Conservation (phyloP, 2,113 vertebrate genomes). For the Pandion haliaetus region DNA sequence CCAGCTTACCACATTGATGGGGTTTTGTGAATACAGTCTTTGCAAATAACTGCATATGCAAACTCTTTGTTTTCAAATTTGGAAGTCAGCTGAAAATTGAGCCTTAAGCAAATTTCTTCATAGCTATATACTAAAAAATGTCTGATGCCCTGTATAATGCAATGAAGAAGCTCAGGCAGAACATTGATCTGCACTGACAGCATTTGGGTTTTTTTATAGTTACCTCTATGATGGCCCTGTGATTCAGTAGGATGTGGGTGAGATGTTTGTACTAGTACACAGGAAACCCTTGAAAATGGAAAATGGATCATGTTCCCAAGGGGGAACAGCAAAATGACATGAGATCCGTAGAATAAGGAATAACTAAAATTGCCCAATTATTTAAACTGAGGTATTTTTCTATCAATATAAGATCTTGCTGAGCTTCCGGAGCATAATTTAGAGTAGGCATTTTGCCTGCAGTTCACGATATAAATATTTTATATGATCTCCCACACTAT, state of each 20-base stretch:
- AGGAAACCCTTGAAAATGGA: not conserved
- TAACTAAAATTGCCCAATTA: slow-evolving; percentile 56
- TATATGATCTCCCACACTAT: slow-evolving; percentile 12
- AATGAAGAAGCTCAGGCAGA: not conserved
- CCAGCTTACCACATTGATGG: not conserved
- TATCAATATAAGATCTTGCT: slow-evolving; percentile 46
- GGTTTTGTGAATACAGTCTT: not conserved
- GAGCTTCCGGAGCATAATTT: slow-evolving; percentile 18
- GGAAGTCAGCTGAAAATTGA: not conserved
- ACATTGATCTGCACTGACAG: not conserved
- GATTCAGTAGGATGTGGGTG: not conserved
- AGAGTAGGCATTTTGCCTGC: slow-evolving; percentile 36
- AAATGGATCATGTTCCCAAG: not conserved
- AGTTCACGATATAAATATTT: slow-evolving; percentile 59
- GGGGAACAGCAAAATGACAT: not conserved
- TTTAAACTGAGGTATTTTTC: slow-evolving; percentile 46
- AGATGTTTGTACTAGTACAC: not conserved
- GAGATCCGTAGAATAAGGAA: not conserved
- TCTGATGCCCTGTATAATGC: not conserved
- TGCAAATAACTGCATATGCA: not conserved
- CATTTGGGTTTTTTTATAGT: not conserved
- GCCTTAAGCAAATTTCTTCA: not conserved
- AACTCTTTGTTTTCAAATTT: not conserved
- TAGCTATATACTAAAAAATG: not conserved
- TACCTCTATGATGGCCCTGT: not conserved